Evolutionary conservation across 2,888 invertebrate genomes (phyloP), one percentile per base, ranked within the genome.

Genomic region (Malacosoma neustria): DNA sequence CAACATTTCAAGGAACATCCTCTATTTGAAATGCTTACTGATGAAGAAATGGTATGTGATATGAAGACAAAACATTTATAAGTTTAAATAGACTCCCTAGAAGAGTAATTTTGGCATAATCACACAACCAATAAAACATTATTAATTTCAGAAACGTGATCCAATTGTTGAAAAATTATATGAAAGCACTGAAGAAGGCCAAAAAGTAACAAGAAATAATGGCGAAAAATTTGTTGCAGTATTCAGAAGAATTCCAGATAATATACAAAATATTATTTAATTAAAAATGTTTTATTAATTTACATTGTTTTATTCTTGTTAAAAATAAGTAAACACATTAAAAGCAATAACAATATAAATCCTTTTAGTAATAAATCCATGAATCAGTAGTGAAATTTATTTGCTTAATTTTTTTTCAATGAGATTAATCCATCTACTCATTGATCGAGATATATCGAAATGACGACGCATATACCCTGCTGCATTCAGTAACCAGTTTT

Each of bases 171-270:
- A 92, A 4, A 94, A 97, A 72, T 82, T 99, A 4, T 96, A 91
- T 66, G 93, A 93, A 61, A 95, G 96, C 64, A 96, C 98, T 32
- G 99, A 99, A 84, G 99, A 99, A 86, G 99, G 99, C 0, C 93
- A 98, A 72, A 99, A 99, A 85, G 99, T 99, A 0, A 92, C 96
- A 1, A 89, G 99, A 56, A 98, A 98, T 72, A 92, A 94, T 51
- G 99, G 99, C 32, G 91, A 93, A 35, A 98, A 98, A 76, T 98
- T 91, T 87, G 75, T 97, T 43, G 98, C 99, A 37, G 93, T 97
- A 38, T 99, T 95, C 69, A 88, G 89, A 65, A 89, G 97, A 65
- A 84, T 81, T 45, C 33, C 64, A 36, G 75, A 76, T 50, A 54
- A 43, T 39, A 22, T 13, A 22, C 3, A 29, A 32, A 30, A 6